A percentile compares a stretch with the other conserved stretches of the same genome.
phyloP scores from a whole-genome alignment of 2,113 vertebrate species.

The Apistogramma diplotaenia region DNA sequence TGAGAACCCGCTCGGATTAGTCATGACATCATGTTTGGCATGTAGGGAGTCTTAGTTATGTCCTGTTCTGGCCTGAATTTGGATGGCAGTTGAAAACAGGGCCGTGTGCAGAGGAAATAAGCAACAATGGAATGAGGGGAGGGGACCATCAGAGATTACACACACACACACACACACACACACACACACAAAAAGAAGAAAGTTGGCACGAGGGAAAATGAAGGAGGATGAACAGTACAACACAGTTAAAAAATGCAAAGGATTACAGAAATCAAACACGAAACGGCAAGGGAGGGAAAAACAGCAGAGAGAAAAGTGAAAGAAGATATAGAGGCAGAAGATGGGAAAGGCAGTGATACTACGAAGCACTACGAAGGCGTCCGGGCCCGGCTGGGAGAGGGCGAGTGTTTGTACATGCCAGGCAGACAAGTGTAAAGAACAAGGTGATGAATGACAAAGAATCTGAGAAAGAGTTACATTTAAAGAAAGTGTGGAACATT shows the following conservation, averaged over 20 bases:
- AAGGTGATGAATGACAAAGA: constrained; percentile 28
- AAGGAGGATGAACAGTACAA: not conserved
- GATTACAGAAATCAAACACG: not conserved
- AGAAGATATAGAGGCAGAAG: not conserved
- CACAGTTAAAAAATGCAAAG: not conserved
- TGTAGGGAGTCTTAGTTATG: constrained; percentile 44
- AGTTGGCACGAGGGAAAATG: constrained; percentile 12
- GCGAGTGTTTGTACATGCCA: constrained; percentile 68
- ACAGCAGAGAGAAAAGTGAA: not conserved
- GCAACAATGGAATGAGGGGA: constrained; percentile 62
- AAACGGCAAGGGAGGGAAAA: not conserved
- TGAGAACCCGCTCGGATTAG: constrained; percentile 19
- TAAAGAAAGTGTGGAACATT: not conserved
- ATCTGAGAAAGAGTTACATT: not conserved
- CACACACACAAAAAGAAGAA: not conserved
- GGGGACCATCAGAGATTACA: constrained; percentile 45
- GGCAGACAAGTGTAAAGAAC: constrained; percentile 42
- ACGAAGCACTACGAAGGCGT: not conserved
- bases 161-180: not conserved
- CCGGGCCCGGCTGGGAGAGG: constrained; percentile 40
- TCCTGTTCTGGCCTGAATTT: constrained; percentile 71
- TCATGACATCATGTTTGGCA: constrained; percentile 77
- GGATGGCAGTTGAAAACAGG: constrained; percentile 51
- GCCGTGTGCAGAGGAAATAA: constrained; percentile 65
- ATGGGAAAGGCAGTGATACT: not conserved